A percentile compares a stretch with the other conserved stretches of the same genome.
Evolutionary conservation across 2,797 vertebrate species (phyloP).

Genomic region (Gobionotothen gibberifrons): DNA sequence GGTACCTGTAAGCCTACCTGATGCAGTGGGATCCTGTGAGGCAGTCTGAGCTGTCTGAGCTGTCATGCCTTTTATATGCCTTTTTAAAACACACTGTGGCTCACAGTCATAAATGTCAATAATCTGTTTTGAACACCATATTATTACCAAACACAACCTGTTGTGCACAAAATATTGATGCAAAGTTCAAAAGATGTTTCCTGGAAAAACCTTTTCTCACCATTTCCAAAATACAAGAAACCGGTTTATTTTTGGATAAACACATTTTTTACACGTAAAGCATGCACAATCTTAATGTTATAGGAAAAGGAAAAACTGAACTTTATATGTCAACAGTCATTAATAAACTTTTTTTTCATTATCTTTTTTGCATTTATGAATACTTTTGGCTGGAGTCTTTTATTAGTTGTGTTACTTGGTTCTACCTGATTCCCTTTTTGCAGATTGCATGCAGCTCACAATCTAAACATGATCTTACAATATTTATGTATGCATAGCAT

Average conservation of each 20-base stretch:
- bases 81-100: slow-evolving; percentile 39
- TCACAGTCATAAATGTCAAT: slow-evolving; percentile 75
- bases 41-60: slow-evolving; percentile 5
- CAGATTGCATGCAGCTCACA: slow-evolving; percentile 12
- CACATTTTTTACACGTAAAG: slow-evolving; percentile 20
- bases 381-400: not conserved
- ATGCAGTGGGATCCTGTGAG: slow-evolving; percentile 42
- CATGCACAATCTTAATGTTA: not conserved
- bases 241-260: slow-evolving; percentile 46
- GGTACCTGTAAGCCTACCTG: slow-evolving; percentile 67
- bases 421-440: not conserved
- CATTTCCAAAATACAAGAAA: slow-evolving; percentile 44
- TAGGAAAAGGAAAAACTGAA: not conserved
- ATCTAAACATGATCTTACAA: slow-evolving; percentile 23
- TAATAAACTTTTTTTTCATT: not conserved
- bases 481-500: slow-evolving; percentile 8
- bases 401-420: not conserved
- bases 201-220: slow-evolving; percentile 40
- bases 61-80: slow-evolving; percentile 73
- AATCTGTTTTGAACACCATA: slow-evolving; percentile 61
- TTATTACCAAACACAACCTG: slow-evolving; percentile 70
- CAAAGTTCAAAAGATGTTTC: slow-evolving; percentile 69
- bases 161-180: slow-evolving; percentile 71
- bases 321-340: not conserved
- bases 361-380: not conserved